Evolutionary conservation across 1,140 invertebrate genomes (phyloP).

Genomic region (Colletes gigas): DNA sequence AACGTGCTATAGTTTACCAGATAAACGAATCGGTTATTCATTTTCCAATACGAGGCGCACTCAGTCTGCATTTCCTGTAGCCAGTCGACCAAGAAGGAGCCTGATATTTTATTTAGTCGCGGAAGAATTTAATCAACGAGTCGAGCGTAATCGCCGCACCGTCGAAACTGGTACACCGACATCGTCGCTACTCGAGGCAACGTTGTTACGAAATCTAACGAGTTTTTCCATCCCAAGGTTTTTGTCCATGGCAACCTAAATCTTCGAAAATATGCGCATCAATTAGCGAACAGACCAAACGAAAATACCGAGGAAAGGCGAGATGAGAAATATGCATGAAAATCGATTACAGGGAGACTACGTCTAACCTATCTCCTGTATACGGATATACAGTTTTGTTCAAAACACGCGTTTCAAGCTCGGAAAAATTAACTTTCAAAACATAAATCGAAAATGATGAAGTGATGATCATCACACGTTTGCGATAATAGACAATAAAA

Average conservation of each 20-base stretch:
- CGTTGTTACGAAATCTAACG: constrained; percentile 34
- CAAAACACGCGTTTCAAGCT: no score
- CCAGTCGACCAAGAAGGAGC: constrained; percentile 17
- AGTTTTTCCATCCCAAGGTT: constrained; percentile 20
- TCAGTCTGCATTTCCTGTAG: constrained; percentile 36
- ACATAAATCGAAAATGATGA: no score
- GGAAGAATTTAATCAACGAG: constrained; percentile 35
- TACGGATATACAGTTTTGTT: background rate
- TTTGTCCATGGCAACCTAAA: background rate
- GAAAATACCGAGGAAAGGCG: background rate
- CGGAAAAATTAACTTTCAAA: no score
- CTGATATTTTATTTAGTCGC: constrained; percentile 41
- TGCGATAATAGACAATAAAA: no score
- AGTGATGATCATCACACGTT: no score
- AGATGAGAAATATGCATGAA: background rate
- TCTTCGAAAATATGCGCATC: constrained; percentile 40
- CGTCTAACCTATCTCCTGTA: background rate
- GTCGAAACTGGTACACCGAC: constrained; percentile 4
- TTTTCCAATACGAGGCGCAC: constrained; percentile 23
- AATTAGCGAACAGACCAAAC: background rate
- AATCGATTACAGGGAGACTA: background rate
- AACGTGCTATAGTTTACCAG: constrained; percentile 3
- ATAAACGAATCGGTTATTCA: constrained; percentile 29
- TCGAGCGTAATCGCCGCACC: constrained; percentile 4
- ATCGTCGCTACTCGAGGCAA: background rate